Percentiles rank a stretch among this genome's conserved stretches.
phyloP scores from a whole-genome alignment of 2,888 invertebrate genomes.

The Caenorhabditis becei region DNA sequence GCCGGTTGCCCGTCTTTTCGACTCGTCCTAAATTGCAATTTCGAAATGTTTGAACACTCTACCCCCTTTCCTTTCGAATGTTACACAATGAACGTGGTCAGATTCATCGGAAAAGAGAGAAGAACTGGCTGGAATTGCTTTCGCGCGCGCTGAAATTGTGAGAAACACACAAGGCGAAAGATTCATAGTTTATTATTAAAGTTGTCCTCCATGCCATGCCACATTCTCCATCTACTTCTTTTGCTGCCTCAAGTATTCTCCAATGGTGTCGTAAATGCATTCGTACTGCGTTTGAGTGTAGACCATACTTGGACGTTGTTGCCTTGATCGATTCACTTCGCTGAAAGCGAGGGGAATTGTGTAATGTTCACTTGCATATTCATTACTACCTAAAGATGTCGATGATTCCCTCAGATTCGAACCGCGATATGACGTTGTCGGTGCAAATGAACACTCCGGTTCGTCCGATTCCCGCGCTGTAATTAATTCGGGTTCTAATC shows the following conservation, averaged over 20 bases:
- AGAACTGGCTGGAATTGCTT: neutral
- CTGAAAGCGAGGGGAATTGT: constrained; percentile 24
- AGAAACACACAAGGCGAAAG: neutral
- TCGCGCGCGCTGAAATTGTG: neutral
- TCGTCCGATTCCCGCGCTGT: constrained; percentile 79
- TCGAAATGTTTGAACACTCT: neutral
- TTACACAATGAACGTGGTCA: neutral
- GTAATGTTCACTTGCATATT: neutral
- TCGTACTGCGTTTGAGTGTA: constrained; percentile 55
- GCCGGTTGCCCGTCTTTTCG: neutral
- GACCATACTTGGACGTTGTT: constrained; percentile 62
- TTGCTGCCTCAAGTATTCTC: constrained; percentile 44
- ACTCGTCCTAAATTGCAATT: neutral
- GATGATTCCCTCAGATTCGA: constrained; percentile 62
- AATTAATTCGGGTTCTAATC: constrained; percentile 20
- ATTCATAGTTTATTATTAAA: constrained; percentile 19
- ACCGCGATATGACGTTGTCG: constrained; percentile 57
- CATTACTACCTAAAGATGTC: constrained; percentile 64
- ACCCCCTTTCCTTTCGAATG: neutral
- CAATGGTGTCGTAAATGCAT: constrained; percentile 60
- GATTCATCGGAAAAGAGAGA: neutral
- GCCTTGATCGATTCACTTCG: constrained; percentile 61
- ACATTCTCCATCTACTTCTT: constrained; percentile 20
- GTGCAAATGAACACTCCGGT: constrained; percentile 78
- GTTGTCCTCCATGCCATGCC: constrained; percentile 3